Evolutionary conservation across 2,888 invertebrate species (phyloP).

Genomic region (Cosmia trapezina): DNA sequence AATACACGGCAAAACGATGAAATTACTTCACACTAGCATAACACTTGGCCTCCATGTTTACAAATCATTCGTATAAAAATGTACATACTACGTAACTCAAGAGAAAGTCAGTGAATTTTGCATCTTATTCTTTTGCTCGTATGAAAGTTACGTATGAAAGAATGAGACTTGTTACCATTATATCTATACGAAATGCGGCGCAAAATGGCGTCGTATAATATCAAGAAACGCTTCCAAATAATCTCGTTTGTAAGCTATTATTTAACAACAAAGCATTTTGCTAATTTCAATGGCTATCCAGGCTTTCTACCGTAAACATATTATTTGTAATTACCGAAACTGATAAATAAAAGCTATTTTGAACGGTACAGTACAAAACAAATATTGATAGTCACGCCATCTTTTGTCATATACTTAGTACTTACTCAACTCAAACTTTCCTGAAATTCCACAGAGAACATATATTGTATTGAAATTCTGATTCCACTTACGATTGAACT

Average conservation of each 20-base stretch:
- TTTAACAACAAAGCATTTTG: constrained; percentile 4
- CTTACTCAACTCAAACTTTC: not conserved
- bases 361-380: constrained; percentile 27
- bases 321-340: constrained; percentile 29
- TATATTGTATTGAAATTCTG: too few relatives aligned
- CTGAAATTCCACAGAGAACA: too few relatives aligned
- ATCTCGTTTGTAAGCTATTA: constrained; percentile 5
- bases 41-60: constrained; percentile 90
- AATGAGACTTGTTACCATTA: constrained; percentile 78
- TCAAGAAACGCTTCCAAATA: constrained; percentile 43
- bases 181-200: constrained; percentile 76
- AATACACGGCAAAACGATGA: constrained; percentile 67
- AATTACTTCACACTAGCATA: constrained; percentile 78
- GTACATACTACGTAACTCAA: constrained; percentile 74
- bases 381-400: constrained; percentile 43
- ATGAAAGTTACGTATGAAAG: constrained; percentile 65
- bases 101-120: constrained; percentile 84
- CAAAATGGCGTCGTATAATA: constrained; percentile 85
- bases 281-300: not conserved
- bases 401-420: constrained; percentile 33
- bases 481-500: too few relatives aligned
- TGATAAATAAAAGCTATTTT: constrained; percentile 48
- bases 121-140: constrained; percentile 79
- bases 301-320: constrained; percentile 6
- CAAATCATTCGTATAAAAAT: constrained; percentile 87